These are phyloP conservation scores for Adela reaumurella DNA, from an alignment of 2,888 invertebrate genomes.

Conservation along the genomic window DNA sequence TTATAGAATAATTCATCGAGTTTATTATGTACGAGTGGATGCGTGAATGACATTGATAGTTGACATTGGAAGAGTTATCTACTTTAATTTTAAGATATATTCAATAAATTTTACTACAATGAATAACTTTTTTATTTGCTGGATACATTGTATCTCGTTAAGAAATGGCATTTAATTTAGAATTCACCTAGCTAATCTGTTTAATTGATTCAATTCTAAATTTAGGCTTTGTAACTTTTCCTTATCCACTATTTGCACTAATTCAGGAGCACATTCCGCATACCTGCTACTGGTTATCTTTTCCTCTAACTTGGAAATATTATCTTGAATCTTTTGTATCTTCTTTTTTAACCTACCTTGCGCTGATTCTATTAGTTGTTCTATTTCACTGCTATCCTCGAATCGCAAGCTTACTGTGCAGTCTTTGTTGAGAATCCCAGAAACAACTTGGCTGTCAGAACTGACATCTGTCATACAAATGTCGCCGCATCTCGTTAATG, in stretches of 20 bases:
- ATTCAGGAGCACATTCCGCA: slow-evolving; percentile 20
- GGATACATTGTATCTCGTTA: too few relatives aligned
- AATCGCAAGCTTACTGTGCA: slow-evolving; percentile 33
- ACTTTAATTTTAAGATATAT: too few relatives aligned
- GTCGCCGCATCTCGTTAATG: slow-evolving; percentile 24
- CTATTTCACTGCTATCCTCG: slow-evolving; percentile 20
- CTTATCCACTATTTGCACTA: slow-evolving; percentile 22
- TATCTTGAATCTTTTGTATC: slow-evolving; percentile 27
- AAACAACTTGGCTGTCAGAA: slow-evolving; percentile 20
- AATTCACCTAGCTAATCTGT: slow-evolving; percentile 9
- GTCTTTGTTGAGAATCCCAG: slow-evolving; percentile 22
- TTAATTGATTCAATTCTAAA: slow-evolving; percentile 28
- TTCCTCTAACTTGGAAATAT: slow-evolving; percentile 25
- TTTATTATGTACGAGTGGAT: too few relatives aligned
- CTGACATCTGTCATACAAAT: slow-evolving; percentile 18
- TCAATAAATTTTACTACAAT: too few relatives aligned
- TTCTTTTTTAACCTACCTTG: slow-evolving; percentile 26
- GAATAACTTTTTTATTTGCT: too few relatives aligned
- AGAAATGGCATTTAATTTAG: too few relatives aligned
- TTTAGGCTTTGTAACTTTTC: slow-evolving; percentile 26
- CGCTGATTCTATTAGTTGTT: slow-evolving; percentile 22
- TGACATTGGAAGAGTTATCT: too few relatives aligned
- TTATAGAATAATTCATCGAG: too few relatives aligned
- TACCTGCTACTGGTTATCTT: slow-evolving; percentile 24
- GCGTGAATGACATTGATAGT: too few relatives aligned